Evolutionary conservation across 2,113 vertebrate genomes (phyloP), one percentile per base, ranked within the genome.

Genomic region (Rhinoderma darwinii): DNA sequence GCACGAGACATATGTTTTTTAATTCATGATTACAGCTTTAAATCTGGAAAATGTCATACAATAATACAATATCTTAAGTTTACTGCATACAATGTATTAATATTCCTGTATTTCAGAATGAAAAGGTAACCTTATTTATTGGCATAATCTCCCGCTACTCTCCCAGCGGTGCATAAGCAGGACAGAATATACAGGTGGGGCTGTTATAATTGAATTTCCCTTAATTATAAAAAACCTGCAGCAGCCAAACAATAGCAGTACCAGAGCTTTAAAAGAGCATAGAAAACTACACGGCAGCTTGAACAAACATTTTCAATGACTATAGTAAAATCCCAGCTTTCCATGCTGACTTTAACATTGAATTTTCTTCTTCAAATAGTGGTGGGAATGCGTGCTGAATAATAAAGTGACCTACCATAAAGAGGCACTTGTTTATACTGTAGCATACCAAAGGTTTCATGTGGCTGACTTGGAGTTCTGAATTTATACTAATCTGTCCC

Each of bases 321-420:
- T 84, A 75, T 39, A 59, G 70, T 74, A 15, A 84, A 32, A 56
- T 59, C 70, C 51, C 47, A 59, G 47, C 68, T 84, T 84, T 84
- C 70, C 70, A 75, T 84, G 70, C 83, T 75, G 83, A 75, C 70
- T 84, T 82, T 59, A 74, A 59, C 83, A 75, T 74, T 84, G 51
- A 43, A 75, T 75, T 84, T 75, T 74, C 70, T 75, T 59, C 37
- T 84, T 75, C 83, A 84, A 27, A 84, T 84, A 82, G 56, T 82
- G 25, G 15, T 75, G 83, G 70, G 15, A 43, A 73, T 75, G 68
- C 51, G 2, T 74, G 83, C 50, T 59, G 83, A 51, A 74, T 75
- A 25, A 74, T 84, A 74, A 84, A 54, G 20, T 56, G 17, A 43
- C 70, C 73, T 84, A 43, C 20, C 30, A 75, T 43, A 56, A 39